Evolutionary conservation across 2,113 vertebrate genomes (phyloP).

Genomic region (Calidris pygmaea): DNA sequence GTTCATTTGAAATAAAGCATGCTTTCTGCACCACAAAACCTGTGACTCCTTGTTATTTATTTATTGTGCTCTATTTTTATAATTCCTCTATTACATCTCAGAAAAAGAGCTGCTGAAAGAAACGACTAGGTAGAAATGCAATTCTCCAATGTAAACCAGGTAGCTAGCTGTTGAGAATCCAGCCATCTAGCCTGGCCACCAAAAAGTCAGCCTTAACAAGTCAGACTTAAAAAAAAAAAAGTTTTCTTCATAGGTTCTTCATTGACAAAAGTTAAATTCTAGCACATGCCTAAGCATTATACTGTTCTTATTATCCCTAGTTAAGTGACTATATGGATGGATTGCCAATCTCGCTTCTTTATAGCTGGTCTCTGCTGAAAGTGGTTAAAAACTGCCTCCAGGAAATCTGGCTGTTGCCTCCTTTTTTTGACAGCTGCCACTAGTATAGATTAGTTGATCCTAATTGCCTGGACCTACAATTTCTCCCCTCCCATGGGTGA

Average conservation of each 20-base stretch:
- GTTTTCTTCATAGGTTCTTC: neutral
- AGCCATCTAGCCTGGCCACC: neutral
- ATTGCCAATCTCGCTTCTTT: neutral
- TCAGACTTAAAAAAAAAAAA: neutral
- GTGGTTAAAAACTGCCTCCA: neutral
- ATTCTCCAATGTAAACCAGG: neutral
- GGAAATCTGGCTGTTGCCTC: neutral
- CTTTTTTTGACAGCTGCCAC: neutral
- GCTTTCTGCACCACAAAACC: slow-evolving; percentile 89
- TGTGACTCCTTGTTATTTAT: slow-evolving; percentile 20
- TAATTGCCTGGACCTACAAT: neutral
- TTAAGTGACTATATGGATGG: neutral
- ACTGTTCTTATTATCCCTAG: neutral
- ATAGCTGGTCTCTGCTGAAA: neutral
- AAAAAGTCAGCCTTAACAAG: neutral
- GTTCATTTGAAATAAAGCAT: slow-evolving; percentile 96
- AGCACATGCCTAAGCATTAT: neutral
- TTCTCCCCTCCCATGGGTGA: neutral
- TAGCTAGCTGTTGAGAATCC: neutral
- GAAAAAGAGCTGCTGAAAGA: neutral
- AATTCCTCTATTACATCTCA: neutral
- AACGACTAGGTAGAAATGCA: neutral
- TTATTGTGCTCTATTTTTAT: neutral
- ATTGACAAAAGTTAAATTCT: neutral
- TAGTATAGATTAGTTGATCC: neutral